Evolutionary conservation across 1,140 invertebrate species (phyloP), one percentile per base, ranked within the genome.

Genomic region (Teleopsis dalmanni): DNA sequence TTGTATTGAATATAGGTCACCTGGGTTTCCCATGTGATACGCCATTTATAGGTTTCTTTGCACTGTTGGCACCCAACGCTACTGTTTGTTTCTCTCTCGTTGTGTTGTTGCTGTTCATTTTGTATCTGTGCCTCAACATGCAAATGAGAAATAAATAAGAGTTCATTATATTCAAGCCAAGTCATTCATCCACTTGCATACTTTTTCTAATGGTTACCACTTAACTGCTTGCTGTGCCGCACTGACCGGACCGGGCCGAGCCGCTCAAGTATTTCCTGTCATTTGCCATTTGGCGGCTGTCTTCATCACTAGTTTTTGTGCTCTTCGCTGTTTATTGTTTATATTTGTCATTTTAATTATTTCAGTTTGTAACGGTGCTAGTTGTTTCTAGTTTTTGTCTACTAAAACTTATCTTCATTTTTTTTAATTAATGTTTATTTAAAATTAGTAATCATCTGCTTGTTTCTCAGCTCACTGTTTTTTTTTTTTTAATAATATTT

Each of bases 261-360:
- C n/a, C n/a, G n/a, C n/a, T n/a, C n/a, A 14, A 42, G 23, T 42
- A 26, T 42, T 42, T 42, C 23, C 40, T 26, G 40, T 42, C 40
- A 42, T 25, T 42, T 16, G 26, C 14, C 40, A 14, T 27, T 42
- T 42, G 40, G 25, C 23, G n/a, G 3, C 21, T n/a, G 14, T 16
- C 13, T 42, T 42, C 19, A 42, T 16, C 36, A 16, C 18, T 37
- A 21, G 36, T 37, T n/a, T 16, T 7, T 25, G 38, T 41, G 38
- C 5, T 25, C 16, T 19, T 19, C 16, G 21, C 19, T 23, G 37
- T n/a, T n/a, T 19, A 22, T 41, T 41, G 38, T 26, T 6, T n/a
- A n/a, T 3, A 7, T 4, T 42, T 11, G 13, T 10, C 25, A 22
- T 9, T 42, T 27, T 26, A 42, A 10, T 42, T 42, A 42, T 42